Evolutionary conservation across 2,888 invertebrate species (phyloP), one percentile per base, ranked within the genome.

Genomic region (Nymphalis polychloros): DNA sequence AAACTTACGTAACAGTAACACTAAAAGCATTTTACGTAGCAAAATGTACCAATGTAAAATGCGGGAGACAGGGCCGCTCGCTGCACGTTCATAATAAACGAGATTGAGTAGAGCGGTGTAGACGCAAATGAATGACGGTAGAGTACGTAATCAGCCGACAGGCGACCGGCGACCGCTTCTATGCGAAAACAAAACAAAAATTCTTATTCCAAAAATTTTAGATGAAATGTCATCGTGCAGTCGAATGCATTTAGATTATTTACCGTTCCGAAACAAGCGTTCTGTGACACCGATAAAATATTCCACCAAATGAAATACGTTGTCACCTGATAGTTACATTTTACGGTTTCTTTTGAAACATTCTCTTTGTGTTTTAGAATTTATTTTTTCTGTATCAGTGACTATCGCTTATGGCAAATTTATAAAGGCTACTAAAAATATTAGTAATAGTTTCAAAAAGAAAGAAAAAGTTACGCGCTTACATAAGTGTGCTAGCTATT

Each of bases 41-140:
- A 77, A 85, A 88, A 88, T 86, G 87, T 87, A 84, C 82, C 84
- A 85, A 87, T 88, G 83, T 84, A 83, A 88, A 87, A 87, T 85
- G 80, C 81, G 81, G 81, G 84, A 81, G 83, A 83, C 82, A 79
- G 83, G 79, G 76, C 75, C 73, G 82, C 79, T 78, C 79, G 84
- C 76, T 86, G 87, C 87, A 84, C 85, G 89, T 87, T 87, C 86
- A 87, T 90, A 89, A 91, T 90, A 87, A 89, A 90, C 87, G 87
- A 89, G 88, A 90, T 89, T 89, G 90, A 90, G 89, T 86, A 84
- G 87, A 87, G 87, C 84, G 85, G 83, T 81, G 87, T 81, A 84
- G 84, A 85, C 85, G 83, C 85, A 88, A 91, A 90, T 90, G 90
- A 91, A 89, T 88, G 90, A 88, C 90, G 84, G 85, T 81, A 65